phyloP scores from a whole-genome alignment of 2,113 vertebrate species.

The Neolamprologus ventralis region DNA sequence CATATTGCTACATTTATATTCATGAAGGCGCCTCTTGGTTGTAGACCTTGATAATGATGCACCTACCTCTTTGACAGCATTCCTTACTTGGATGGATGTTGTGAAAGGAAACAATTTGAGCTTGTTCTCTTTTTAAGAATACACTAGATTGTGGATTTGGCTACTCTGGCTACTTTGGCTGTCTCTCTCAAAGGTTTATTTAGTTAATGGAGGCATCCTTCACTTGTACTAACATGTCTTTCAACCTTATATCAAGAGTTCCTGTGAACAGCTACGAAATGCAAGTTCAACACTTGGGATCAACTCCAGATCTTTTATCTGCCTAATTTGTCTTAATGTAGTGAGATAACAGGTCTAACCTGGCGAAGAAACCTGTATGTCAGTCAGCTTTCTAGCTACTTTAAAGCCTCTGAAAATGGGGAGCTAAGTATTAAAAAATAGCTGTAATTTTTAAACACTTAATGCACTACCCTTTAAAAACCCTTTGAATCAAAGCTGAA shows the following conservation, averaged over 20 bases:
- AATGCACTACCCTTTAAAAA: not conserved
- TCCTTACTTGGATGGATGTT: not conserved
- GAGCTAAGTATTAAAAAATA: not conserved
- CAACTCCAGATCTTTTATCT: not conserved
- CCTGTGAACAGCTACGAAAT: not conserved
- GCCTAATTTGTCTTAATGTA: not conserved
- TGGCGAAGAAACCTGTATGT: not conserved
- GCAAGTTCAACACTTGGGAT: not conserved
- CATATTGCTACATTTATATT: not conserved
- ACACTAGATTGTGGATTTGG: not conserved
- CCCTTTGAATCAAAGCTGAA: not conserved
- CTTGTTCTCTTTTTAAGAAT: not conserved
- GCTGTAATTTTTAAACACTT: not conserved
- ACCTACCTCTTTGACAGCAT: not conserved
- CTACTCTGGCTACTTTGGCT: not conserved
- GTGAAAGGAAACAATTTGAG: not conserved
- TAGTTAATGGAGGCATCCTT: not conserved
- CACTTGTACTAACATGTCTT: not conserved
- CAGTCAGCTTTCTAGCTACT: not conserved
- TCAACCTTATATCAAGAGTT: not conserved
- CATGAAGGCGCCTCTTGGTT: not conserved
- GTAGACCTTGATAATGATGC: not conserved
- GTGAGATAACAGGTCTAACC: no score
- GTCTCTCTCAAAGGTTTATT: not conserved
- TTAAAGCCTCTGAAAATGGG: not conserved